Conservation (phyloP, 2,888 invertebrate genomes). For the Aphidoletes aphidimyza region DNA sequence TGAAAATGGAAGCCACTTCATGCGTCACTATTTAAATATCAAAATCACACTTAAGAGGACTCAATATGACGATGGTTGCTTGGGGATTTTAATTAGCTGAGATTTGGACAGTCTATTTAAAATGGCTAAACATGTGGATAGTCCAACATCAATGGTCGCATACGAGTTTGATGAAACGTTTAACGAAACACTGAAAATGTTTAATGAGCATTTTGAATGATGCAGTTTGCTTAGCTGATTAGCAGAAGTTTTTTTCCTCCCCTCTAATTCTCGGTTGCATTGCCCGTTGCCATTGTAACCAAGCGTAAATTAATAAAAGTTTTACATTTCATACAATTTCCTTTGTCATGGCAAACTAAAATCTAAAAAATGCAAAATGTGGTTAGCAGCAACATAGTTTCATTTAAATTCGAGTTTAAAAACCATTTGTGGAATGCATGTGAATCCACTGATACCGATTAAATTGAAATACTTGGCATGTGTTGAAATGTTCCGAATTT, state of each 20-base stretch:
- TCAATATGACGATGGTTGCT: not conserved
- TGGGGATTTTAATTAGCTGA: not conserved
- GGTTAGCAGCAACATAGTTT: too few relatives aligned
- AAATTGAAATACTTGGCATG: not conserved
- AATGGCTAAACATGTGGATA: not conserved
- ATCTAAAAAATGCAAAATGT: too few relatives aligned
- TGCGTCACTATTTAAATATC: not conserved
- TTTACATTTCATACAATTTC: not conserved
- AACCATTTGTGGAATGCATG: too few relatives aligned
- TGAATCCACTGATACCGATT: not conserved
- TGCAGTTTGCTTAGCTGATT: not conserved
- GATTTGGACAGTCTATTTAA: constrained; percentile 11
- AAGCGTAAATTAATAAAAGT: not conserved
- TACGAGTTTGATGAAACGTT: too few relatives aligned
- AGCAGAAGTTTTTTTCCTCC: not conserved
- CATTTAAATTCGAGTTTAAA: too few relatives aligned
- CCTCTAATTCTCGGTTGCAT: not conserved
- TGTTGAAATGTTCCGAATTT: not conserved
- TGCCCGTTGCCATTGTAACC: not conserved
- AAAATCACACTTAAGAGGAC: not conserved
- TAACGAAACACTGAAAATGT: not conserved
- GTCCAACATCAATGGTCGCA: too few relatives aligned
- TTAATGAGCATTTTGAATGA: not conserved
- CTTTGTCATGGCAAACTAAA: too few relatives aligned
- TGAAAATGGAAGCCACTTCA: constrained; percentile 10